Base-by-base conservation (phyloP, 2,113 vertebrate genomes). In the Anhinga anhinga region DNA sequence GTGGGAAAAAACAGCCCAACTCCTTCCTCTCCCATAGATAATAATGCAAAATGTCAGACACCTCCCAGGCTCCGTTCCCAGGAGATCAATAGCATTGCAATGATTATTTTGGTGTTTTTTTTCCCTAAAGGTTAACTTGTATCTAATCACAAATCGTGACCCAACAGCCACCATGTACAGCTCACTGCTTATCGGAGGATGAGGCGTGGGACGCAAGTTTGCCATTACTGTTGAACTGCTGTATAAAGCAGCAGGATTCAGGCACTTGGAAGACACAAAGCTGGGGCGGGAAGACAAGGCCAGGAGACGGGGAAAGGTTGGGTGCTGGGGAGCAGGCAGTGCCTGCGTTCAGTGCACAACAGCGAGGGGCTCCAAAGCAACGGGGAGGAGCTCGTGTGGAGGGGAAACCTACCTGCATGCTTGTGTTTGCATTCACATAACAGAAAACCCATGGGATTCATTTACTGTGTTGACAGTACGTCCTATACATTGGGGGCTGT, bases 21-120 rank as follows among this genome's bases (percentile, higher is more conserved):
- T 93, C 80, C 88, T 96, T 97, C 91, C 70, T 80, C 94, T 97
- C 95, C 93, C 96, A 89, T 81, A 94, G 89, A 95, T 81, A 71
- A 95, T 49, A 85, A 85, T 49, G 47, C 87, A 97, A 85, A 97
- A 95, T 94, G 90, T 93, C 92, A 94, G 81, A 77, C 59, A 87
- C 90, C 88, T 93, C 90, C 89, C 89, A 95, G 87, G 67, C 95
- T 90, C 84, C 0, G 0, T 67, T 95, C 92, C 93, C 95, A 93
- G 63, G 83, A 82, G 89, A 91, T 90, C 71, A 93, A 90, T 74
- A 96, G 49, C 84, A 42, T 44, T 94, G 59, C 85, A 66, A 14
- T 50, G 66, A 80, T 49, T 76, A 63, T 44, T 93, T 87, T 14
- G 53, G 71, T 66, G 19, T 14, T 1, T 7, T 74, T 66, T 86